Evolutionary conservation across 2,113 vertebrate genomes (phyloP).

Genomic region (Coracopsis vasa): DNA sequence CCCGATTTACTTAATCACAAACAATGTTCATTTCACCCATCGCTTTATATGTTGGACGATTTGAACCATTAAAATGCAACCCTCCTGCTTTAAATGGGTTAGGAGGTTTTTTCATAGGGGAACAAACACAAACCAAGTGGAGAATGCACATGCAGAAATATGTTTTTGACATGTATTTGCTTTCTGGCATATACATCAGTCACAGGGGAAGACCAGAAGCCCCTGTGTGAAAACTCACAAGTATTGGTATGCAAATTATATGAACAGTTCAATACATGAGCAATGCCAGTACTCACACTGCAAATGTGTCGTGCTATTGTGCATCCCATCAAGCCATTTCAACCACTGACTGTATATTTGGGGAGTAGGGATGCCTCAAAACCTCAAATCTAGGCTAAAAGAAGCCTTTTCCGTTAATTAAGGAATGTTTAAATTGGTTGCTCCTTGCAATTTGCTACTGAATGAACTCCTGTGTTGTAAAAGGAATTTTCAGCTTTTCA

Average conservation of each 20-base stretch:
- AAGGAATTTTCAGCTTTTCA: background rate
- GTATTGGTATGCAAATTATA: background rate
- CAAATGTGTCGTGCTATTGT: background rate
- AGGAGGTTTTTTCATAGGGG: background rate
- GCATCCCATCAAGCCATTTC: background rate
- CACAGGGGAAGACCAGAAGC: background rate
- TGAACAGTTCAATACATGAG: background rate
- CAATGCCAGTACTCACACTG: background rate
- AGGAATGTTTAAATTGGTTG: background rate
- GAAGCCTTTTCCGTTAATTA: background rate
- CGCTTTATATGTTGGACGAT: background rate
- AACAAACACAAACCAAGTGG: background rate
- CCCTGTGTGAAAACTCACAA: background rate
- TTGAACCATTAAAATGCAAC: background rate
- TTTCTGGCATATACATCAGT: background rate
- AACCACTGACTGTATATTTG: background rate
- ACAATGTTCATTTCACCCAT: background rate
- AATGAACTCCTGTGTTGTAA: background rate
- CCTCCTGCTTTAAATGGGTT: background rate
- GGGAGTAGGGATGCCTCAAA: background rate
- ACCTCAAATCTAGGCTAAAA: background rate
- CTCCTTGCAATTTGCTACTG: background rate
- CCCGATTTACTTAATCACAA: background rate
- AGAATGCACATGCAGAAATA: background rate
- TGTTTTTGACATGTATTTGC: rapidly evolving